Conservation (phyloP, 2,113 vertebrate species). For the Etia nguti region DNA sequence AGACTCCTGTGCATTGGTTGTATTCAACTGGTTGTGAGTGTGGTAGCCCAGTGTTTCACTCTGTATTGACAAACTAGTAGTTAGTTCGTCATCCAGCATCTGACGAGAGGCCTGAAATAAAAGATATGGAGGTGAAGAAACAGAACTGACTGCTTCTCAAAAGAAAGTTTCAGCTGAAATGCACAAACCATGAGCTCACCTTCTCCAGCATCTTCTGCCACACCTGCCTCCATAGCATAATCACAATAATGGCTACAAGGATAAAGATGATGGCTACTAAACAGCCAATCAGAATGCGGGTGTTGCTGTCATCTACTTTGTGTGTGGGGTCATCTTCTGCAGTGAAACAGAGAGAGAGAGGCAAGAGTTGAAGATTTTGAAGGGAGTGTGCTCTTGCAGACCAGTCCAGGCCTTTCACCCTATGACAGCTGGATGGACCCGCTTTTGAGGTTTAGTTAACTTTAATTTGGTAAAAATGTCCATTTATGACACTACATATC, state of each 20-base stretch:
- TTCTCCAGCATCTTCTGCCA: slow-evolving; percentile 99
- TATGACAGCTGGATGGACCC: background rate
- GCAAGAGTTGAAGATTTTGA: background rate
- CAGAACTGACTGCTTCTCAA: slow-evolving; percentile 6
- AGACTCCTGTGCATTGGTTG: slow-evolving; percentile 85
- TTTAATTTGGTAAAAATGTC: rapidly evolving
- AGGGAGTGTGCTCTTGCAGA: background rate
- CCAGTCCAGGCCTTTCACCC: background rate
- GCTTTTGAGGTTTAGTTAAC: background rate
- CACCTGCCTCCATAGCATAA: slow-evolving; percentile 96
- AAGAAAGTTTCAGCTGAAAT: background rate
- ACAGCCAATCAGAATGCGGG: slow-evolving; percentile 91
- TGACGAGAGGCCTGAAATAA: slow-evolving; percentile 83
- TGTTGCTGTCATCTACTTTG: slow-evolving; percentile 96
- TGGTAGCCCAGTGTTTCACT: slow-evolving; percentile 89
- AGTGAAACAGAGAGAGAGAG: slow-evolving; percentile 11
- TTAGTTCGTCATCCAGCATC: slow-evolving; percentile 94
- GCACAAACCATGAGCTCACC: slow-evolving; percentile 65
- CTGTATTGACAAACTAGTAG: slow-evolving; percentile 91
- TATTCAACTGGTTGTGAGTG: slow-evolving; percentile 77
- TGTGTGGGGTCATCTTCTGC: slow-evolving; percentile 83
- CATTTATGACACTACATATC: background rate
- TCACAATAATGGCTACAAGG: slow-evolving; percentile 92
- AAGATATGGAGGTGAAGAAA: slow-evolving; percentile 44
- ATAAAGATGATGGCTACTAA: slow-evolving; percentile 98